phyloP scores from a whole-genome alignment of 1,140 invertebrate species.

The Camponotus vicinus region DNA sequence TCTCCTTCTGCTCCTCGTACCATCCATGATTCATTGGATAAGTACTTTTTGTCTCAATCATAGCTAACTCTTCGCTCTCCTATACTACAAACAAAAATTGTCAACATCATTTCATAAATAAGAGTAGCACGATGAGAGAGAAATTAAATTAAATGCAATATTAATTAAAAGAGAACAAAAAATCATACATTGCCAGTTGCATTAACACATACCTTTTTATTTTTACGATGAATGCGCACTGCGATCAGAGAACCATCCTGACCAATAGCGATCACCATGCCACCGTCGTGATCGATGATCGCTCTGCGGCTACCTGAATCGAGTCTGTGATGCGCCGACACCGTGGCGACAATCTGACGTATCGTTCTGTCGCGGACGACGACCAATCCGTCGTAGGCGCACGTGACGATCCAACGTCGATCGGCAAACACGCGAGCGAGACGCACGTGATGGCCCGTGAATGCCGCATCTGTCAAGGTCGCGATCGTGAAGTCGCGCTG shows the following conservation, averaged over 20 bases:
- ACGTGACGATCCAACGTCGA: slow-evolving; percentile 75
- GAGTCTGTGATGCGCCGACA: slow-evolving; percentile 77
- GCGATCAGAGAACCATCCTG: slow-evolving; percentile 78
- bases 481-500: slow-evolving; percentile 61
- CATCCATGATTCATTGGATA: slow-evolving; percentile 33
- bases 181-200: neutral
- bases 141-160: neutral
- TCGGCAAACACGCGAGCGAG: slow-evolving; percentile 70
- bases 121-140: neutral
- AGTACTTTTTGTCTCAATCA: neutral
- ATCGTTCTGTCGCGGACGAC: slow-evolving; percentile 66
- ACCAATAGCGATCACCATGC: slow-evolving; percentile 76
- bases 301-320: slow-evolving; percentile 77
- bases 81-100: slow-evolving; percentile 53
- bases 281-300: slow-evolving; percentile 67
- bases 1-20: slow-evolving; percentile 52
- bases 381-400: slow-evolving; percentile 77
- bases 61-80: neutral
- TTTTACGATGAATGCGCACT: neutral
- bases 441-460: slow-evolving; percentile 75
- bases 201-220: slow-evolving; percentile 40
- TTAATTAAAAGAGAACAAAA: neutral
- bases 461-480: slow-evolving; percentile 2
- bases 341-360: neutral
- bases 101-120: neutral